Base-by-base conservation (phyloP, 2,113 vertebrate genomes). In the Mesitornis unicolor region DNA sequence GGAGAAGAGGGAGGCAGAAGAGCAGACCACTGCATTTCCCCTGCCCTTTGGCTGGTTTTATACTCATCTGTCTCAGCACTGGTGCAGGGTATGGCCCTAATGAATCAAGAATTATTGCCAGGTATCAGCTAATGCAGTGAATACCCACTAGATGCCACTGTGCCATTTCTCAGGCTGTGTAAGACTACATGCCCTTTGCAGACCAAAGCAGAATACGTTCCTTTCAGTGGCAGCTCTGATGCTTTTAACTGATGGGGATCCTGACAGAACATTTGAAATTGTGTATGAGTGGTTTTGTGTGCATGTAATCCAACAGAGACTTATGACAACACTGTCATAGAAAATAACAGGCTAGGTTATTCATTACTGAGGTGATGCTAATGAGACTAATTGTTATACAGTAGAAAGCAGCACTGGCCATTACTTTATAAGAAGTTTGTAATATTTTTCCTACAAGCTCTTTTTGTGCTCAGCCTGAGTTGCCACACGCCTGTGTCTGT, bases 141-240 rank as follows among this genome's bases (percentile, higher is more conserved):
- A 33, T 54, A 86, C n/a, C 92, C 92, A 63, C 88, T 90, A 93
- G 96, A 63, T 95, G 92, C 83, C 93, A 84, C 92, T 92, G 71
- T 93, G 76, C 56, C 36, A 14, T 89, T 90, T 90, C 75, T 67
- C 35, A 51, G 0, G 24, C 40, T 36, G 7, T 63, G 9, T 11
- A 28, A 51, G 57, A 8, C 26, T 70, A 4, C 1, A 0, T 1
- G 3, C 26, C n/a, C 35, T 85, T 83, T 1, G 1, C 85, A 73
- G 71, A 33, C 19, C 1, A 0, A 5, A 81, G 73, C 45, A 51
- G 35, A n/a, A 11, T 10, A 4, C n/a, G 43, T 56, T 79, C 51
- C 35, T 61, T 73, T 80, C 54, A 36, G 53, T 38, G 48, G 36
- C 79, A 86, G 11, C 35, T 76, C 29, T 57, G 69, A 35, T 84